phyloP scores from a whole-genome alignment of 2,888 invertebrate species.

The Stenichneumon culpator region DNA sequence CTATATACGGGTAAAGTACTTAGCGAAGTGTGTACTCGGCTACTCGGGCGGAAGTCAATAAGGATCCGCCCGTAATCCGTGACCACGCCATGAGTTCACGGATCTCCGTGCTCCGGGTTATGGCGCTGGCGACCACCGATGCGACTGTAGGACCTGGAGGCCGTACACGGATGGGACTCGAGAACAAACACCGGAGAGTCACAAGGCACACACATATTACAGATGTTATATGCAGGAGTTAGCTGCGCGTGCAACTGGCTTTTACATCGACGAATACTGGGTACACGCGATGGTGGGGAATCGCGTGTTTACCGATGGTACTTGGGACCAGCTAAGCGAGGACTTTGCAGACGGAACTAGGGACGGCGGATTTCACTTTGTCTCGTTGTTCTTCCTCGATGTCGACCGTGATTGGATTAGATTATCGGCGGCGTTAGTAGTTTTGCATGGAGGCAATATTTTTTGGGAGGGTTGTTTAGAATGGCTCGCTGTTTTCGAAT shows the following conservation, averaged over 20 bases:
- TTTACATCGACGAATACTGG: constrained; percentile 38
- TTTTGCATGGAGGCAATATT: not conserved
- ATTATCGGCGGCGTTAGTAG: not conserved
- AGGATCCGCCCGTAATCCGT: constrained; percentile 69
- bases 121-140: not conserved
- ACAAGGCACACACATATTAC: constrained; percentile 39
- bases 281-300: constrained; percentile 28
- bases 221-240: constrained; percentile 50
- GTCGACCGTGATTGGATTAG: not conserved
- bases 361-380: not conserved
- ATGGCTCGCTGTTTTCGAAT: not conserved
- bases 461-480: not conserved
- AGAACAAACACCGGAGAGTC: constrained; percentile 38
- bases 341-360: not conserved
- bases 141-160: not conserved
- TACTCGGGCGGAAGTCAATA: constrained; percentile 68
- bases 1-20: constrained; percentile 60
- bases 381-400: constrained; percentile 4
- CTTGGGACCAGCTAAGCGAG: constrained; percentile 33
- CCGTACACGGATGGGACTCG: constrained; percentile 29
- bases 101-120: constrained; percentile 32
- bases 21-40: constrained; percentile 65
- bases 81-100: constrained; percentile 63
- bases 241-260: constrained; percentile 45
- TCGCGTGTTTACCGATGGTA: constrained; percentile 22